Base-by-base conservation (phyloP, 1,140 invertebrate species). In the Tetramorium alpestre region DNA sequence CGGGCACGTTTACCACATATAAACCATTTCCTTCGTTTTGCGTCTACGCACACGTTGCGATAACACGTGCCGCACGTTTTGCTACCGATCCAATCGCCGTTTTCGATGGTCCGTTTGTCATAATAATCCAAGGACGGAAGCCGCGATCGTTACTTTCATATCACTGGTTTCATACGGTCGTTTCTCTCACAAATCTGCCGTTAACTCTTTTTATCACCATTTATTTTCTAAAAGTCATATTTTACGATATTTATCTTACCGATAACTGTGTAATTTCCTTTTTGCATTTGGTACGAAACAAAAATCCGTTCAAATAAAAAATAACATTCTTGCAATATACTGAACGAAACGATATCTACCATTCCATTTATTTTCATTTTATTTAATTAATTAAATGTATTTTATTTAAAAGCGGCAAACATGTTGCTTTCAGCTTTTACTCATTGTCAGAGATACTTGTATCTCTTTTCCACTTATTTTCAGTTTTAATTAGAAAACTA, bases 61-160 rank as follows among this genome's bases (percentile, higher is more conserved):
- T 84, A 84, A 84, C 69, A 84, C 41, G 69, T 72, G 41, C 54
- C 69, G 67, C 67, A 60, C 80, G 51, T 82, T 82, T 73, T 54
- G 69, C 80, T 73, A 28, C 69, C 80, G 69, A 84, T 84, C 69
- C 80, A 84, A 84, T 75, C 80, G 80, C n/a, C 54, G 54, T 73
- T 84, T 81, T 85, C 84, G 75, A 78, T 81, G 58, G 73, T 80
- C 72, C 84, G 73, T 85, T 85, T 78, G 75, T 85, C 84, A 78
- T 78, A 78, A 85, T 85, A 80, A 85, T 78, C 75, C 84, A 65
- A 85, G 62, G 47, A 85, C 73, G 62, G 47, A 64, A 56, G 44
- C 33, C 72, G 47, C 62, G 33, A 22, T 81, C 84, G 44, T 65
- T 77, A 76, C 58, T 85, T 80, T 65, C 62, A 44, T 77, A 85